Percentiles rank a stretch among this genome's conserved stretches.
Conservation (phyloP, 2,888 invertebrate species). For the Orthosia gothica region DNA sequence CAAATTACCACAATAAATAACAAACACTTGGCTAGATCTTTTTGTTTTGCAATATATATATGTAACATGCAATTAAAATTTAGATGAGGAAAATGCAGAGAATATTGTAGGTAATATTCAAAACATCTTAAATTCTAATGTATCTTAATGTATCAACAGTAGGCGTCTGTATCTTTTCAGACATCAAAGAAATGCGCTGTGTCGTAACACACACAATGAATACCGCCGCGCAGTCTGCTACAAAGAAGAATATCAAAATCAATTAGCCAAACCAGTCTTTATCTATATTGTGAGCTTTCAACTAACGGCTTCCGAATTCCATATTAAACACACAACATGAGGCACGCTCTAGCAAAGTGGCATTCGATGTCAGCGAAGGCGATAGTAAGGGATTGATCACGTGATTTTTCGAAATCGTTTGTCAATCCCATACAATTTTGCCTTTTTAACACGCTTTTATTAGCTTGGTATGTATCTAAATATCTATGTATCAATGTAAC, state of each 20-base stretch:
- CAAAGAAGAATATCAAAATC: conserved; percentile 10
- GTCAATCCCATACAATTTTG: too few relatives aligned
- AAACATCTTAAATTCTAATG: background rate
- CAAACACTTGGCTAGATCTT: background rate
- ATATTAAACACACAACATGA: background rate
- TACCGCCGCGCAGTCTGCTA: conserved; percentile 6
- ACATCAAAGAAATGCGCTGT: background rate
- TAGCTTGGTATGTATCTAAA: too few relatives aligned
- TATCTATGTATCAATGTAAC: too few relatives aligned
- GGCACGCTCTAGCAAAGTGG: too few relatives aligned
- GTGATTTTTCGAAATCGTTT: too few relatives aligned
- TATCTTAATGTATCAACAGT: background rate
- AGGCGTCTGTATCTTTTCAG: background rate
- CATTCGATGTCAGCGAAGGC: too few relatives aligned
- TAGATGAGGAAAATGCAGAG: conserved; percentile 2
- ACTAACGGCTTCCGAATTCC: conserved; percentile 13
- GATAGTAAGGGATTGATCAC: too few relatives aligned
- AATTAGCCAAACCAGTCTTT: conserved; percentile 21
- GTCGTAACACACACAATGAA: background rate
- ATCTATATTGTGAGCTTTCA: background rate
- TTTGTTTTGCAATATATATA: background rate
- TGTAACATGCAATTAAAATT: background rate
- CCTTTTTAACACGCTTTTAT: too few relatives aligned
- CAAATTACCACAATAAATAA: too few relatives aligned
- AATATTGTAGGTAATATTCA: background rate